phyloP scores from a whole-genome alignment of 2,113 vertebrate species.

The Myotis lucifugus region DNA sequence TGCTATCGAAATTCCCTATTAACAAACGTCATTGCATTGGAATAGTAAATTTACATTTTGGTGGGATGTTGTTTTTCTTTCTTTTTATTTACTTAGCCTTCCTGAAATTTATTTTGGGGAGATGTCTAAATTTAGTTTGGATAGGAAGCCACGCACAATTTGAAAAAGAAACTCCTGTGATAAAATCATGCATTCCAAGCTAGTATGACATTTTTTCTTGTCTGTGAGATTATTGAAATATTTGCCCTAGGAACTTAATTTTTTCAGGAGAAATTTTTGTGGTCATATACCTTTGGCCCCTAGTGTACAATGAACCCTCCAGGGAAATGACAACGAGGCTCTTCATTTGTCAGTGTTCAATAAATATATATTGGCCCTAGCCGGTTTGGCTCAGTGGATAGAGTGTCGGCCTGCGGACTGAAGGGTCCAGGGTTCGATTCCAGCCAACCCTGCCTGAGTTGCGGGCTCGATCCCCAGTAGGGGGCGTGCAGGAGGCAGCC shows the following conservation, averaged over 20 bases:
- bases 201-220: conserved; percentile 35
- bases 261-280: not conserved
- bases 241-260: conserved; percentile 40
- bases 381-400: no score
- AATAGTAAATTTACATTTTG: conserved; percentile 51
- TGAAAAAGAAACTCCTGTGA: not conserved
- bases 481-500: no score
- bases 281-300: not conserved
- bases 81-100: not conserved
- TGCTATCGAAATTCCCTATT: not conserved
- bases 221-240: conserved; percentile 29
- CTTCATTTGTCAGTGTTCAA: not conserved
- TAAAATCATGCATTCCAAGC: conserved; percentile 31
- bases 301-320: not conserved
- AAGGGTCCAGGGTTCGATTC: no score
- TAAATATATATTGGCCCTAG: conserved; percentile 2
- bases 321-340: not conserved
- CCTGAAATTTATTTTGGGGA: conserved; percentile 49
- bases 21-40: not conserved
- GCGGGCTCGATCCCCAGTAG: no score
- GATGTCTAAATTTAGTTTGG: conserved; percentile 44
- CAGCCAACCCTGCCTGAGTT: no score
- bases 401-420: no score
- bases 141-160: conserved; percentile 21
- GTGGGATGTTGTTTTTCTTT: accelerated